These are phyloP conservation scores for Liodrosophila aerea DNA, from an alignment of 2,888 invertebrate genomes.

Conservation along the genomic window DNA sequence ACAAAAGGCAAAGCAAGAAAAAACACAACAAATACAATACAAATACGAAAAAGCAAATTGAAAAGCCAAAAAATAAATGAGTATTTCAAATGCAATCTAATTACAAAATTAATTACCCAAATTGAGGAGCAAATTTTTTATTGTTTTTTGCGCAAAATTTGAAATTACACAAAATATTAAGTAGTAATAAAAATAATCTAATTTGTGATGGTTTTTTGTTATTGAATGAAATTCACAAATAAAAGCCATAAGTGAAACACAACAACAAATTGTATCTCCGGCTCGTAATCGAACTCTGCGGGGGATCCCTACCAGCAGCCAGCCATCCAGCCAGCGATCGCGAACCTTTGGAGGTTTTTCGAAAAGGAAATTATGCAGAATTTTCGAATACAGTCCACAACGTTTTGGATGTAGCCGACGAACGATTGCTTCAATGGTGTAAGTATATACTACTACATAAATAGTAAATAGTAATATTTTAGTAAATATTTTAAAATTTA, in stretches of 20 bases:
- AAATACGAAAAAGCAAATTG: slow-evolving; percentile 37
- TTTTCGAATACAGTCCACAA: slow-evolving; percentile 64
- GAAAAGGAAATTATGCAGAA: slow-evolving; percentile 44
- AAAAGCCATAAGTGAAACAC: not conserved
- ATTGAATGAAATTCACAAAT: slow-evolving; percentile 53
- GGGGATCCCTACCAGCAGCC: slow-evolving; percentile 1
- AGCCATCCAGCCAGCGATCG: too few relatives aligned
- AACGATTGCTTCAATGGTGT: slow-evolving; percentile 61
- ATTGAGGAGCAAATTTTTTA: slow-evolving; percentile 44
- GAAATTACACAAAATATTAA: slow-evolving; percentile 13
- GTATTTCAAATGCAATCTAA: slow-evolving; percentile 54
- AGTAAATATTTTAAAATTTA: too few relatives aligned
- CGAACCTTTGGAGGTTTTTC: slow-evolving; percentile 50
- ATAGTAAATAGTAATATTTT: too few relatives aligned
- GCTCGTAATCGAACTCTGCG: slow-evolving; percentile 29
- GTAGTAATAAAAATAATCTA: slow-evolving; percentile 15
- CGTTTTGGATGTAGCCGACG: slow-evolving; percentile 51
- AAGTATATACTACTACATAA: slow-evolving; percentile 43
- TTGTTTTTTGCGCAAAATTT: slow-evolving; percentile 51
- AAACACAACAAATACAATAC: slow-evolving; percentile 51
- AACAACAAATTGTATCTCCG: slow-evolving; percentile 38
- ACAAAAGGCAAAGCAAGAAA: slow-evolving; percentile 35
- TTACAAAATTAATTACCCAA: slow-evolving; percentile 34
- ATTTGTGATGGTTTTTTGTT: slow-evolving; percentile 62
- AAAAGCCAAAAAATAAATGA: slow-evolving; percentile 49